Evolutionary conservation across 2,113 vertebrate genomes (phyloP), one percentile per base, ranked within the genome.

Genomic region (Reinhardtius hippoglossoides): DNA sequence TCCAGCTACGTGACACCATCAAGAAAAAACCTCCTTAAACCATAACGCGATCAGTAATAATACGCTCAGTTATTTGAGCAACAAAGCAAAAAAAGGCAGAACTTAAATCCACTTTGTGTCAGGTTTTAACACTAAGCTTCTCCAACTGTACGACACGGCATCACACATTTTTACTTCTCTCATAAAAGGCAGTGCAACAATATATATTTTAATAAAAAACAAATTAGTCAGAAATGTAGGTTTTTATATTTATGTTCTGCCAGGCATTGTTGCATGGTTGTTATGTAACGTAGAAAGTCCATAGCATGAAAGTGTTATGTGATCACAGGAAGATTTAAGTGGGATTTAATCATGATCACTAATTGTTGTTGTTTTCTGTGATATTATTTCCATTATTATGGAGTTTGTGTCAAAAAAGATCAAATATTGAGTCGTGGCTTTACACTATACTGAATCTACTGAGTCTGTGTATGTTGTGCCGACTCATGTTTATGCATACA

Each of bases 401-500:
- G 44, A 73, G 64, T 24, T 35, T 69, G 67, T 60, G 61, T 40
- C 37, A 48, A 48, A 48, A 48, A 16, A 18, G 0, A 48, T 50
- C 16, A 50, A 50, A 50, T 50, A 50, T 50, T 50, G 15, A 50
- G 71, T 50, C 48, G 50, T 44, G 62, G 54, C 24, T 75, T 76
- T 61, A 46, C 24, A 61, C 42, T 77, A 81, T 79, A 61, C 81
- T 42, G 48, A 84, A 64, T n/a, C n/a, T n/a, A n/a, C n/a, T 31
- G 31, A 20, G 23, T 71, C 68, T 83, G 78, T 59, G 48, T 10
- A 37, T 64, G 58, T 16, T 23, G 56, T 46, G 62, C 64, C 63
- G 71, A 62, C 52, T 86, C 81, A 75, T 88, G 69, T 81, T 85
- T 72, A 82, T 82, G 85, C 73, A 86, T 83, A 70, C 60, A 71